phyloP scores from a whole-genome alignment of 2,888 invertebrate genomes.

The Macrophya alboannulata region DNA sequence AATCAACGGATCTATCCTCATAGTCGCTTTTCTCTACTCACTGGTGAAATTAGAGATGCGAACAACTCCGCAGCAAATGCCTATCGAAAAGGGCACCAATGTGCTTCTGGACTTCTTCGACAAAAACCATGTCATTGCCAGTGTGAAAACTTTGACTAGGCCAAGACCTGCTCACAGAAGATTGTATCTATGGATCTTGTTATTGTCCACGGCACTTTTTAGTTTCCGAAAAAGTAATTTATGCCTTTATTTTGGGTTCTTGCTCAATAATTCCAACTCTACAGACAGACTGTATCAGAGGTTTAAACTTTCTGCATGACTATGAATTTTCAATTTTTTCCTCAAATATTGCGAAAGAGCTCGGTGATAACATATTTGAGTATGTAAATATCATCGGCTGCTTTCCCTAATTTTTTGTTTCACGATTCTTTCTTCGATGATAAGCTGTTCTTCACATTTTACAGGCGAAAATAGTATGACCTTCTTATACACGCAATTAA shows the following conservation, averaged over 20 bases:
- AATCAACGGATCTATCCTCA: slow-evolving; percentile 85
- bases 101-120: slow-evolving; percentile 88
- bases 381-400: background rate
- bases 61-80: slow-evolving; percentile 85
- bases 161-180: slow-evolving; percentile 83
- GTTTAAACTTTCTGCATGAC: background rate
- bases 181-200: slow-evolving; percentile 85
- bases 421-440: no score
- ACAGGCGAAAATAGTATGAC: slow-evolving; percentile 90
- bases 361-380: background rate
- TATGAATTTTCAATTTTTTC: background rate
- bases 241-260: background rate
- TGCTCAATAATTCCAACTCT: slow-evolving; percentile 19
- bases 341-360: background rate
- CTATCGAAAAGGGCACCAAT: slow-evolving; percentile 83
- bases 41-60: slow-evolving; percentile 86
- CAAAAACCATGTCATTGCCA: slow-evolving; percentile 84
- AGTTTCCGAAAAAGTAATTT: slow-evolving; percentile 88
- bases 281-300: background rate
- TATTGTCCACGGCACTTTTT: slow-evolving; percentile 89
- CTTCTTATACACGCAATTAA: slow-evolving; percentile 88
- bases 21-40: slow-evolving; percentile 85
- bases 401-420: background rate
- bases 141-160: slow-evolving; percentile 84
- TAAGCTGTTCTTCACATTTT: slow-evolving; percentile 61